Evolutionary conservation across 2,888 invertebrate genomes (phyloP).

Genomic region (Aleiodes alternator): DNA sequence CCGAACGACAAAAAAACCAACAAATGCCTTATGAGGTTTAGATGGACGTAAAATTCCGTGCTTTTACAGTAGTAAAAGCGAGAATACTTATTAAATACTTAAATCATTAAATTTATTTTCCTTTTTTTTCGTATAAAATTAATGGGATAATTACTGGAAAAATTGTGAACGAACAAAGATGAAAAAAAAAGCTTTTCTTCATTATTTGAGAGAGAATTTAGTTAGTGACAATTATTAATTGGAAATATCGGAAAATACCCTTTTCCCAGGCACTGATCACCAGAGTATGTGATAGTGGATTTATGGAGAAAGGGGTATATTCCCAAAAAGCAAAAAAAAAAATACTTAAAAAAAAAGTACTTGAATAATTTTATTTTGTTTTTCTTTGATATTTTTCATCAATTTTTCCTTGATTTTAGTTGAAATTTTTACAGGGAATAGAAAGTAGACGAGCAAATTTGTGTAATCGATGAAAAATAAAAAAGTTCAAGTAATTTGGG

Average conservation of each 20-base stretch:
- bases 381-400: slow-evolving; percentile 11
- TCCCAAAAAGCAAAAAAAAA: slow-evolving; percentile 56
- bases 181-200: slow-evolving; percentile 1
- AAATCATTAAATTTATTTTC: background rate
- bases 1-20: slow-evolving; percentile 1
- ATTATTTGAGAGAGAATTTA: slow-evolving; percentile 20
- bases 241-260: slow-evolving; percentile 64
- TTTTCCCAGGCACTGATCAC: slow-evolving; percentile 72
- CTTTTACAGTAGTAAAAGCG: background rate
- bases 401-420: background rate
- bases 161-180: background rate
- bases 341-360: slow-evolving; percentile 30
- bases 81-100: background rate
- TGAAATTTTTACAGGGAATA: slow-evolving; percentile 17
- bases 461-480: background rate
- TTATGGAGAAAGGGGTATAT: slow-evolving; percentile 72
- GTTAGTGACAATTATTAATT: slow-evolving; percentile 24
- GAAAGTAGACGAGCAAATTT: background rate
- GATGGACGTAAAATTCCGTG: slow-evolving; percentile 11
- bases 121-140: background rate
- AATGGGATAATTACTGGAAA: background rate
- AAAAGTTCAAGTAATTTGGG: background rate
- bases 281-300: slow-evolving; percentile 71
- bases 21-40: slow-evolving; percentile 20
- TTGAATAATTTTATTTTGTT: slow-evolving; percentile 11